Evolutionary conservation across 2,797 vertebrate species (phyloP).

Genomic region (Erethizon dorsatum): DNA sequence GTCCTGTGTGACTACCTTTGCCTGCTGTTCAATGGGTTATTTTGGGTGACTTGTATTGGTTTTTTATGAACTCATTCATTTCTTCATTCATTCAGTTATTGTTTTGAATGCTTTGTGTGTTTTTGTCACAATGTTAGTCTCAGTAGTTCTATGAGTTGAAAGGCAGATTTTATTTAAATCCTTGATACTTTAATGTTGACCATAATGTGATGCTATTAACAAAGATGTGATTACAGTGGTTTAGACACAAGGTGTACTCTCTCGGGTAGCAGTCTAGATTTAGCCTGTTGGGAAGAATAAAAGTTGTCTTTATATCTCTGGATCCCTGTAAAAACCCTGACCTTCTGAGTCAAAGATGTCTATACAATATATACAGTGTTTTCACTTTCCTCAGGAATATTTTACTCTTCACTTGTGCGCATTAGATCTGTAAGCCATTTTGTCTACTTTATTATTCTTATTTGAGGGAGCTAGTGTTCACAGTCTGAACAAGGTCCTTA

Average conservation of each 20-base stretch:
- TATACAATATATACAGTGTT: background rate
- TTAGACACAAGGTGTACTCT: background rate
- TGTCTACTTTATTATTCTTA: conserved; percentile 9
- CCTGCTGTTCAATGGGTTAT: background rate
- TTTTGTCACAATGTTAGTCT: background rate
- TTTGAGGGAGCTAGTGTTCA: background rate
- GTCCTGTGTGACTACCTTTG: background rate
- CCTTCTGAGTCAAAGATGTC: background rate
- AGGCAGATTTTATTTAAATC: conserved; percentile 35
- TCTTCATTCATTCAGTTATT: background rate
- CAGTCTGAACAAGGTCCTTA: background rate
- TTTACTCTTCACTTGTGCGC: background rate
- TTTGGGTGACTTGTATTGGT: background rate
- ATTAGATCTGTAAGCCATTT: background rate
- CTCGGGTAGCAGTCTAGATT: background rate
- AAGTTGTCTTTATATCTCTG: background rate
- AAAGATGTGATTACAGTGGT: background rate
- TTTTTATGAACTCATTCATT: background rate
- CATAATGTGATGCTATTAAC: background rate
- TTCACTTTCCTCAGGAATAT: conserved; percentile 33
- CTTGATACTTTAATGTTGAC: background rate
- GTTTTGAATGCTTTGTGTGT: background rate
- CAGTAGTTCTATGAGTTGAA: background rate
- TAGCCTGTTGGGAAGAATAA: background rate
- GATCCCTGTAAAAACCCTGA: background rate